Base-by-base conservation (phyloP, 2,888 invertebrate genomes). In the Matsumyia berberina region DNA sequence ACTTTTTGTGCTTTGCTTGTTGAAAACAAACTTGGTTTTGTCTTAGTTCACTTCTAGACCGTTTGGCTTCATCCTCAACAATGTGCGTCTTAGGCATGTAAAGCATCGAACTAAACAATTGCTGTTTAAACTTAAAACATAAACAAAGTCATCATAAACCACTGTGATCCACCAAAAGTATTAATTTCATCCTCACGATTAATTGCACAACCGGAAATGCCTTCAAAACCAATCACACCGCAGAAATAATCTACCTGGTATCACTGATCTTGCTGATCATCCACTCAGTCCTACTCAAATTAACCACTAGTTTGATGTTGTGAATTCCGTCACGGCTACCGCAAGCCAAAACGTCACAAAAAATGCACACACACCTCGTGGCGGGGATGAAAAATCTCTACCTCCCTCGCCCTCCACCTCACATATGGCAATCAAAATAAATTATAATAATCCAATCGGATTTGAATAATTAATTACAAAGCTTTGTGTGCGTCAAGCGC, bases 381-480 rank as follows among this genome's bases (percentile, higher is more conserved):
- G 8, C 4, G 19, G 19, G 19, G 1, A 53, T 3, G 24, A 51
- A 39, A 33, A 64, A 24, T 44, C 29, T 19, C 44, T 55, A 24
- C 60, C 55, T 57, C 72, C 69, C 58, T 67, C 74, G 12, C 11
- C 9, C 58, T 9, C 35, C 58, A 19, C 58, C 31, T 33, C 42
- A 33, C 19, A 76, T 58, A 58, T 12, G 79, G 73, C 86, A 87
- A 88, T 88, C 87, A 86, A 90, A 91, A 92, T 92, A 91, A 92
- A 92, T 91, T 92, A 91, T 90, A 90, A 90, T 91, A 92, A 92
- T 91, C 92, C 91, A 90, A 91, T 91, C 90, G 92, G 92, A 92
- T 92, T 92, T 91, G 90, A 92, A 92, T 92, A 92, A 92, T 92
- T 92, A 91, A 92, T 92, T 88, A 58, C 42, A 39, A 4, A 8